Conservation (phyloP, 2,888 invertebrate genomes). For the Hirtodrosophila duncani region DNA sequence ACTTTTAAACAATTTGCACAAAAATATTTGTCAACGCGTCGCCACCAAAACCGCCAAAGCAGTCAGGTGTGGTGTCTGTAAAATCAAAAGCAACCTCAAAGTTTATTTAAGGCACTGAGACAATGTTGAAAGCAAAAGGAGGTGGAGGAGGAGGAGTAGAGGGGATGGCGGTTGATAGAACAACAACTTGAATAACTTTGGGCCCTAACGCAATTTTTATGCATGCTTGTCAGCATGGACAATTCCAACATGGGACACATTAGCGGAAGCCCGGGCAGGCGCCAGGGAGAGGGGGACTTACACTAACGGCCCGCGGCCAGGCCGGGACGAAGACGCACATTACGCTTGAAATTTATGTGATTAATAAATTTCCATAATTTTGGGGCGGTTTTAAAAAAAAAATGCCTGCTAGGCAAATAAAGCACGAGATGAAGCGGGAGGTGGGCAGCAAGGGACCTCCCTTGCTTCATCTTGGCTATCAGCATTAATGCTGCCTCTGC, state of each 20-base stretch:
- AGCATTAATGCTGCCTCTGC: neutral
- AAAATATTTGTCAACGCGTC: slow-evolving; percentile 68
- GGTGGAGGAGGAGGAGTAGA: too few species aligned
- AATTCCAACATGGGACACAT: slow-evolving; percentile 64
- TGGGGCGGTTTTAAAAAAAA: slow-evolving; percentile 17
- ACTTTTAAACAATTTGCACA: slow-evolving; percentile 68
- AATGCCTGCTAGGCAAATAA: slow-evolving; percentile 47
- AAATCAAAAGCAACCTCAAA: slow-evolving; percentile 57
- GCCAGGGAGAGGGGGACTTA: slow-evolving; percentile 20
- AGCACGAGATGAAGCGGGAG: too few species aligned
- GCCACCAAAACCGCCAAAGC: neutral
- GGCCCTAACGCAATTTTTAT: slow-evolving; percentile 66
- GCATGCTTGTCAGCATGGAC: slow-evolving; percentile 44
- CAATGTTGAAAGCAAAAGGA: slow-evolving; percentile 11
- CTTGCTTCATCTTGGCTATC: slow-evolving; percentile 2
- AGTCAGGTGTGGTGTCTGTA: too few species aligned
- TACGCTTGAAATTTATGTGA: slow-evolving; percentile 73
- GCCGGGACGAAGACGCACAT: slow-evolving; percentile 53
- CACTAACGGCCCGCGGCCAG: slow-evolving; percentile 46
- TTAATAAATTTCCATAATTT: slow-evolving; percentile 75
- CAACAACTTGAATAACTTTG: slow-evolving; percentile 26
- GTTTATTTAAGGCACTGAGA: slow-evolving; percentile 60
- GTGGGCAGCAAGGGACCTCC: too few species aligned
- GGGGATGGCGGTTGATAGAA: too few species aligned
- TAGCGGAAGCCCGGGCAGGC: slow-evolving; percentile 42